phyloP scores from a whole-genome alignment of 2,888 invertebrate species.

The Globia sparganii region DNA sequence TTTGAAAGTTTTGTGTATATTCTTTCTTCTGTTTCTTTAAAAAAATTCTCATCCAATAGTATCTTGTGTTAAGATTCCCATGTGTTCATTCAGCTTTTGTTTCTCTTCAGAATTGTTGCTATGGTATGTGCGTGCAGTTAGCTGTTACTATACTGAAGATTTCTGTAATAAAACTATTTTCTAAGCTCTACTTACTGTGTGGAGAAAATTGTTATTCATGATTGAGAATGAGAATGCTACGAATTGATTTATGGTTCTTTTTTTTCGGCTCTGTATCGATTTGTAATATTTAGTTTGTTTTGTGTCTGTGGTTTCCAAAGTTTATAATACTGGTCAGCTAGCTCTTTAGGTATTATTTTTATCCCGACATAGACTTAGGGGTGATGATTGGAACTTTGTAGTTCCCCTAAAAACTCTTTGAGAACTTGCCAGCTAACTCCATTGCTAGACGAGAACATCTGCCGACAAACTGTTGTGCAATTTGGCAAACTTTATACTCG shows the following conservation, averaged over 20 bases:
- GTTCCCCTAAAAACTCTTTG: neutral
- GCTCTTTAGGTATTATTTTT: neutral
- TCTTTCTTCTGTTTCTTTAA: neutral
- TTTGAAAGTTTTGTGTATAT: neutral
- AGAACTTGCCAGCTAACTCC: neutral
- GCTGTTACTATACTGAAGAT: slow-evolving; percentile 29
- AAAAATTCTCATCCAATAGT: neutral
- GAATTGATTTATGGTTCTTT: slow-evolving; percentile 12
- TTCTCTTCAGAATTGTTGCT: slow-evolving; percentile 33
- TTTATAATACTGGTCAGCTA: neutral
- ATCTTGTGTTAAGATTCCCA: slow-evolving; percentile 20
- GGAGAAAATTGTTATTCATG: slow-evolving; percentile 50
- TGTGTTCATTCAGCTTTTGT: slow-evolving; percentile 33
- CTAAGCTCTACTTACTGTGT: slow-evolving; percentile 53
- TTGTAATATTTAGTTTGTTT: neutral
- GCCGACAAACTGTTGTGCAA: neutral
- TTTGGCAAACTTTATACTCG: no score
- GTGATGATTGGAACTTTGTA: neutral
- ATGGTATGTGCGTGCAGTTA: slow-evolving; percentile 42
- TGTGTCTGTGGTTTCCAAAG: neutral
- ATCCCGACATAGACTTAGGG: neutral
- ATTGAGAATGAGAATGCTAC: slow-evolving; percentile 31
- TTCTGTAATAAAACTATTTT: slow-evolving; percentile 49
- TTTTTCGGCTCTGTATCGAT: slow-evolving; percentile 1
- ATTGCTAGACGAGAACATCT: neutral